Evolutionary conservation across 2,113 vertebrate species (phyloP), one percentile per base, ranked within the genome.

Genomic region (Pangasianodon hypophthalmus): DNA sequence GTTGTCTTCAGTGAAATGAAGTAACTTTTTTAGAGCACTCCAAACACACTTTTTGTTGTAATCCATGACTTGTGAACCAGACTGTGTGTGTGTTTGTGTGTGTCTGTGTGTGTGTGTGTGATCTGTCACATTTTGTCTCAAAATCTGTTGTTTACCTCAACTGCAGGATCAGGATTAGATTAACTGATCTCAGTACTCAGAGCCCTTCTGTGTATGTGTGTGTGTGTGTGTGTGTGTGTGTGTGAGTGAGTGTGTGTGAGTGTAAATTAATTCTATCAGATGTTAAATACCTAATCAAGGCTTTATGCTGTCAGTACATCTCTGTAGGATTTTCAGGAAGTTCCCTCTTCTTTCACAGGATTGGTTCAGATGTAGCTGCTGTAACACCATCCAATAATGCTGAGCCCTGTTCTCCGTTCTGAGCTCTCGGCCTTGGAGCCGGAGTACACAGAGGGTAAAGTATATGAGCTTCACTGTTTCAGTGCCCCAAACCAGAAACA

Each of bases 341-440:
- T 13, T 48, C 46, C 56, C 21, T 84, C 84, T 24, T 60, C 52
- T 89, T 90, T 87, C 46, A 54, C 87, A 92, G 91, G 89, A 92
- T 87, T 87, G 89, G 85, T 89, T 90, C 69, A 89, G 73, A 82
- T 90, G 89, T 88, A 92, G 89, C 89, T 85, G 87, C 58, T 26
- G 79, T 80, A 52, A 75, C 86, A 79, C 85, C 60, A n/a, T 85
- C 84, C 80, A 75, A 92, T 67, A 89, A 92, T 92, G 91, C 81
- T 92, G 91, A 92, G 91, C 80, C 91, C 91, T 14, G 89, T 92
- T 89, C 91, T 92, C 80, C 90, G 81, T 90, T 92, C 91, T 50
- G 91, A 92, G 81, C 91, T 92, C 8, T 75, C 91, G 58, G 87
- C 88, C 73, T 79, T 92, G 84, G 89, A 92, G 91, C 91, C 91